Evolutionary conservation across 2,888 invertebrate genomes (phyloP), one percentile per base, ranked within the genome.

Genomic region (Gryllus longicercus): DNA sequence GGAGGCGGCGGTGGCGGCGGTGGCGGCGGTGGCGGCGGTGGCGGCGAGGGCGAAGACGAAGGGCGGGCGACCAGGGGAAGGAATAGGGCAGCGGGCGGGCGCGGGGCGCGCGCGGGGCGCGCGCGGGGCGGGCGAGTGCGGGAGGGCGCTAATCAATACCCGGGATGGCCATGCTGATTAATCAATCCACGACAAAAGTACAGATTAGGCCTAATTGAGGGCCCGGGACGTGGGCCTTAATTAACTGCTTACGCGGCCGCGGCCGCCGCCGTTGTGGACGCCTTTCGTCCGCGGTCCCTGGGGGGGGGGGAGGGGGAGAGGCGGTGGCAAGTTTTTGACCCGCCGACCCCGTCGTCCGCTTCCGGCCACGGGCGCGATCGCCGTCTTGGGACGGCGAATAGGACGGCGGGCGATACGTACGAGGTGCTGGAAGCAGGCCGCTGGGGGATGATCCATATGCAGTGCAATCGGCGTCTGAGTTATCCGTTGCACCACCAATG

Each of bases 111-210:
- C 51, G 51, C 51, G 51, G 16, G 16, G n/a, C n/a, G 51, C n/a
- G 16, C 1, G 63, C 63, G n/a, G n/a, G 63, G n/a, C 14, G 63
- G 16, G n/a, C 16, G n/a, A 63, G 63, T 8, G 63, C 14, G 63
- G 8, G 63, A 63, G 63, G n/a, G n/a, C 63, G n/a, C 16, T 63
- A 63, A 63, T 63, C 63, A 63, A 63, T 63, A 63, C n/a, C 63
- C 63, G 63, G 63, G 63, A 63, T 63, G 63, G 63, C 63, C 63
- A 63, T 63, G 63, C 63, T 63, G 63, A 63, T 63, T 63, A 63
- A 63, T 16, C 16, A 63, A 63, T 63, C 63, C 16, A 16, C 63
- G 63, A 63, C 63, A 63, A 63, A 63, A 63, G 16, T 14, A 16
- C 63, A 63, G 63, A 63, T 63, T 63, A 63, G 16, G n/a, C 63